phyloP scores from a whole-genome alignment of 1,140 invertebrate genomes.

The Diorhabda carinulata region DNA sequence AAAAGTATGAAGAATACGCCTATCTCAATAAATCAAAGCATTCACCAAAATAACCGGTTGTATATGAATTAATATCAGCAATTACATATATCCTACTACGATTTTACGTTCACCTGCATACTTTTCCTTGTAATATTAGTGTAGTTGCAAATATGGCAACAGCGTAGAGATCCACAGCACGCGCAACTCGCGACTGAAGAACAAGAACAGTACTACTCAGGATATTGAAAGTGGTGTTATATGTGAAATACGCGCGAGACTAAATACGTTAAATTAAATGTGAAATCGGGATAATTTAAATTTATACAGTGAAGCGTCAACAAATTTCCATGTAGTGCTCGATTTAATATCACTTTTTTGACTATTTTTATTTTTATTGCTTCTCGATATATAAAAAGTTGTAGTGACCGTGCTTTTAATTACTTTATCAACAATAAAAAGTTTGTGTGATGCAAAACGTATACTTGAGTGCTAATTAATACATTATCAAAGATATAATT shows the following conservation, averaged over 20 bases:
- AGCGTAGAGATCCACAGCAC: not conserved
- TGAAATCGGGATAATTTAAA: constrained; percentile 1
- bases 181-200: not conserved
- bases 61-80: too few species aligned
- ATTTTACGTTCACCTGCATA: too few species aligned
- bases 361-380: not conserved
- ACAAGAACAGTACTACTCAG: constrained; percentile 1
- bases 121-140: too few species aligned
- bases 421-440: not conserved
- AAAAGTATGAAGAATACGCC: too few species aligned
- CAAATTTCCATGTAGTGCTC: not conserved
- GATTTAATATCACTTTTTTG: not conserved
- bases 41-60: too few species aligned
- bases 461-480: not conserved
- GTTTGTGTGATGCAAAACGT: not conserved
- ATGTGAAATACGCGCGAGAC: not conserved
- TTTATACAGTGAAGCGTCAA: not conserved
- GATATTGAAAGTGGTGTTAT: not conserved
- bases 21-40: too few species aligned
- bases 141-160: not conserved
- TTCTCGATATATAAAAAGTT: not conserved
- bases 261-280: not conserved
- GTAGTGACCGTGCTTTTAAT: not conserved
- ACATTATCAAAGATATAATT: not conserved
- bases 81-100: too few species aligned